Percentiles rank a stretch among this genome's conserved stretches.
Conservation (phyloP, 1,140 invertebrate genomes). For the Scaptomyza montana region DNA sequence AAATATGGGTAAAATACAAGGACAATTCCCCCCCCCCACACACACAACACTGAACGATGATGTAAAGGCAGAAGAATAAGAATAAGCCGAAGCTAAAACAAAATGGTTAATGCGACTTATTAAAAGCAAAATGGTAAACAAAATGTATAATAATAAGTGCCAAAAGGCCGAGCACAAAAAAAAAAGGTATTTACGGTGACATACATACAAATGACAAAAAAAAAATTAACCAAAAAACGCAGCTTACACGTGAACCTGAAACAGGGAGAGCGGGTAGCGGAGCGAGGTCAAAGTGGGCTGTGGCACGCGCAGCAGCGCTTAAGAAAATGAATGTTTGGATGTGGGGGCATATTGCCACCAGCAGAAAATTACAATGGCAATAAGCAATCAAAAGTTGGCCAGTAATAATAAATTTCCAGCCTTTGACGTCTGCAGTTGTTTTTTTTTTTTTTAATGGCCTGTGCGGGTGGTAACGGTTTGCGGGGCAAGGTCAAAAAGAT, state of each 20-base stretch:
- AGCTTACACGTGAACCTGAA: conserved; percentile 27
- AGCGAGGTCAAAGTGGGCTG: conserved; percentile 31
- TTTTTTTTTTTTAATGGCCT: conserved; percentile 2
- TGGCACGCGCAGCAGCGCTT: conserved; percentile 38
- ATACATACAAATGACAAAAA: background rate
- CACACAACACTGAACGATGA: background rate
- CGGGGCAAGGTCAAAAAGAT: conserved; percentile 50
- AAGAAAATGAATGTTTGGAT: background rate
- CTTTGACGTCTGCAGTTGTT: conserved; percentile 28
- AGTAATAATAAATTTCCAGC: conserved; percentile 46
- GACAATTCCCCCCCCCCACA: background rate
- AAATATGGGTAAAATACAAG: conserved; percentile 13
- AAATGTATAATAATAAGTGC: conserved; percentile 20
- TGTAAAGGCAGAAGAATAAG: background rate
- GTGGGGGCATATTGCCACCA: background rate
- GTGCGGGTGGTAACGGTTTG: background rate
- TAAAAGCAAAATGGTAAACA: conserved; percentile 40
- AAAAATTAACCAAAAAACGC: conserved; percentile 26
- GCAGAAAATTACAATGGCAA: conserved; percentile 47
- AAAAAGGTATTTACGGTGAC: background rate
- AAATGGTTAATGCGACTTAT: conserved; percentile 26
- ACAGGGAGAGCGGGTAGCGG: background rate
- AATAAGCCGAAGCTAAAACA: conserved; percentile 11
- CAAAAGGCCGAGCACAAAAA: background rate
- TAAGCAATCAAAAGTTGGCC: conserved; percentile 36